phyloP scores from a whole-genome alignment of 1,140 invertebrate species.

The Bombus pascuorum region DNA sequence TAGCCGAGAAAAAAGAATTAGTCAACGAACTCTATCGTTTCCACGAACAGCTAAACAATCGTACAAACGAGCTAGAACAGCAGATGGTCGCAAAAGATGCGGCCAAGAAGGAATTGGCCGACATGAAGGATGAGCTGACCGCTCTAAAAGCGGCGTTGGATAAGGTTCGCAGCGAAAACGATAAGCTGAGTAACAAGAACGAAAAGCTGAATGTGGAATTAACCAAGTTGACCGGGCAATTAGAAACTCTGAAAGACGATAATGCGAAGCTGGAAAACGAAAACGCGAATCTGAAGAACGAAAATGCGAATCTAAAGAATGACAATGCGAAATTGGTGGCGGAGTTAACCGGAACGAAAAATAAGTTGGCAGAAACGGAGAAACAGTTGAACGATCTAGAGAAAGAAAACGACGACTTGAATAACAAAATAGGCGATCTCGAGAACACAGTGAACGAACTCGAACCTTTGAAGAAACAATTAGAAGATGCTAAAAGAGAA shows the following conservation, averaged over 20 bases:
- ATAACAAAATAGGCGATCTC: not conserved
- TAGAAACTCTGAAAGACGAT: constrained; percentile 15
- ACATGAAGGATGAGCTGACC: constrained; percentile 53
- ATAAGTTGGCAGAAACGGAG: constrained; percentile 41
- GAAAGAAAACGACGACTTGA: constrained; percentile 42
- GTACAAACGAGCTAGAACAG: constrained; percentile 43
- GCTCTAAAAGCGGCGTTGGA: constrained; percentile 51
- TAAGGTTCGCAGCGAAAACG: constrained; percentile 49
- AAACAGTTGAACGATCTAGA: constrained; percentile 21
- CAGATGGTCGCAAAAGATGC: constrained; percentile 45
- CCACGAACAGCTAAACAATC: constrained; percentile 46
- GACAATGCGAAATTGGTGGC: constrained; percentile 10
- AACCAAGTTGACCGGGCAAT: constrained; percentile 21
- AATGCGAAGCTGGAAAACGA: constrained; percentile 5
- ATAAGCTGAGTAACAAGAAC: constrained; percentile 14
- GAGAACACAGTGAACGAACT: constrained; percentile 21
- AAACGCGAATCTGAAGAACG: constrained; percentile 9
- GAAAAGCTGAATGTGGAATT: constrained; percentile 8
- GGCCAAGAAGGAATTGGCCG: constrained; percentile 38
- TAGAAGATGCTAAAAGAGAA: constrained; percentile 1
- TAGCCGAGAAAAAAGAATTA: constrained; percentile 56
- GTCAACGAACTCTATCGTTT: constrained; percentile 55
- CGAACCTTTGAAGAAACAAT: constrained; percentile 27
- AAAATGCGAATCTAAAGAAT: constrained; percentile 20
- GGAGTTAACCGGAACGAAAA: constrained; percentile 27